A percentile compares a stretch with the other conserved stretches of the same genome.
Conservation (phyloP, 2,888 invertebrate species). For the Nowickia ferox region DNA sequence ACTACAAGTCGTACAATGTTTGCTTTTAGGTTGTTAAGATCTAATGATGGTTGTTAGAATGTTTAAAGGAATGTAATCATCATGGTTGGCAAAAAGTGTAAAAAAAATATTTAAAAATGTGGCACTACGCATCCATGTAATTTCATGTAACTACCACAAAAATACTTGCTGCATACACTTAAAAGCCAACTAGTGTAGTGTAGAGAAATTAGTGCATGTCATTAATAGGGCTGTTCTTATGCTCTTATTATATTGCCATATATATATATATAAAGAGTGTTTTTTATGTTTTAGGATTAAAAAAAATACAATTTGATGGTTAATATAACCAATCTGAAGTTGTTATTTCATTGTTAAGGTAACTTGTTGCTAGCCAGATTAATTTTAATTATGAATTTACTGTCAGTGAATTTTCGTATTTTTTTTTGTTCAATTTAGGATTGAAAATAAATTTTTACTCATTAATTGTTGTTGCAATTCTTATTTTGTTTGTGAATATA, state of each 20-base stretch:
- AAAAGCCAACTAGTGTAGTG: not conserved
- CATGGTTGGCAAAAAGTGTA: slow-evolving; percentile 14
- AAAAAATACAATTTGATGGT: no score
- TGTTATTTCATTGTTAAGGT: no score
- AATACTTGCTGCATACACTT: not conserved
- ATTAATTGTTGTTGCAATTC: no score
- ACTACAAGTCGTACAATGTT: slow-evolving; percentile 36
- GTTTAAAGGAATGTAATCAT: slow-evolving; percentile 63
- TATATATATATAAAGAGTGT: no score
- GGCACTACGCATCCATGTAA: slow-evolving; percentile 27
- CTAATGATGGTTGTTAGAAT: slow-evolving; percentile 40
- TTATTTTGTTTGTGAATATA: no score
- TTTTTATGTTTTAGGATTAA: no score
- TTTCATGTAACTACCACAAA: slow-evolving; percentile 10
- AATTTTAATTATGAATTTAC: no score
- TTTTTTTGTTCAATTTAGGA: no score
- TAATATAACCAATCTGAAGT: no score
- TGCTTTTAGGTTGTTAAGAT: slow-evolving; percentile 40
- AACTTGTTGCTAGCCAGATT: no score
- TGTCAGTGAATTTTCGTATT: no score
- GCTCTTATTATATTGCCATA: not conserved
- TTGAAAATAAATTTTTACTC: no score
- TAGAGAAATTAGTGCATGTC: not conserved
- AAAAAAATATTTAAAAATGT: slow-evolving; percentile 46
- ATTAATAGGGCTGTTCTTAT: slow-evolving; percentile 15